Evolutionary conservation across 1,140 invertebrate species (phyloP), one percentile per base, ranked within the genome.

Genomic region (Globodera ellingtonae): DNA sequence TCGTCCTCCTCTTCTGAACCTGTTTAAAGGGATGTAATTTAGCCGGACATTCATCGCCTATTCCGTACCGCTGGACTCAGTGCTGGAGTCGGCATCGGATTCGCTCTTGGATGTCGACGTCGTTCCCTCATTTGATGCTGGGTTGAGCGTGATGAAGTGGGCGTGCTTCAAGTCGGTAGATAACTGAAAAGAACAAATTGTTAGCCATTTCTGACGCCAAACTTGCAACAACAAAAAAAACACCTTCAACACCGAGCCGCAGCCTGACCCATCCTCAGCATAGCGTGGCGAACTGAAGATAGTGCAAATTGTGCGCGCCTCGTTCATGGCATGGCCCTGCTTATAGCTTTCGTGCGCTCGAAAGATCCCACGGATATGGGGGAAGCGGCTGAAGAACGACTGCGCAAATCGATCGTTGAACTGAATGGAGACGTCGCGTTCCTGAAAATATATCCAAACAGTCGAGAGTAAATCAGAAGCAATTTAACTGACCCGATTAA

Each of bases 241-340:
- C n/a, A n/a, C 73, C 18, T 56, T 52, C 73, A 75, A 44, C 50
- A 75, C 73, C 13, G 56, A 75, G 9, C 73, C 73, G 21, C 73
- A 44, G 48, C 52, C 73, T 24, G 48, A n/a, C 4, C 4, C 65
- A 52, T 7, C 46, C 15, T 8, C 21, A 35, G 35, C 18, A 56
- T 75, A 75, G 56, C 73, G 35, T 8, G 73, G 73, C 56, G 73
- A 56, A 47, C 56, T 75, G 46, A 75, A 75, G 44, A 75, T 15
- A 15, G 73, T 75, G 46, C 73, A 75, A 56, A 75, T 56, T 35
- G 47, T 75, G 18, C 73, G 50, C 44, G 56, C 73, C 56, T 44
- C 47, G 48, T 75, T 75, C 15, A 75, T 18, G 56, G 44, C n/a
- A 56, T 75, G 46, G 3, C 73, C 73, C 35, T 44, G 18, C 15